Base-by-base conservation (phyloP, 2,888 invertebrate species). In the Spisula subtruncata region DNA sequence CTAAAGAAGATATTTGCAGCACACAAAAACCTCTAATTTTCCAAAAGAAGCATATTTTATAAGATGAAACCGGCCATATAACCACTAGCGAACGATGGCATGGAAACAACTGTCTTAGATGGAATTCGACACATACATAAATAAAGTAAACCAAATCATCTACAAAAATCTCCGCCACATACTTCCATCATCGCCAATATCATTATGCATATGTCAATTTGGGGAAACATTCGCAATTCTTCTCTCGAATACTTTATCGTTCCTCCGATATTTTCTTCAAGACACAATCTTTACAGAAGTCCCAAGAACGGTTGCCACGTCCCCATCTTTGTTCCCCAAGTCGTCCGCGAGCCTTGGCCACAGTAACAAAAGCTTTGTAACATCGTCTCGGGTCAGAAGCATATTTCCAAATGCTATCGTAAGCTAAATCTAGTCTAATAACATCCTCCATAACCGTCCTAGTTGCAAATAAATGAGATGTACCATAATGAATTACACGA, bases 401-500 rank as follows among this genome's bases (percentile, higher is more conserved):
- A 75, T 89, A 89, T 18, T 87, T 48, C 85, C 71, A 80, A 46
- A 89, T 71, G 51, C 66, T 71, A 10, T 86, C 54, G 35, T 75
- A 20, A 29, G 25, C 46, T 32, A 87, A 51, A 51, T 92, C 75
- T 1, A 89, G n/a, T 10, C 51, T 46, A 10, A 92, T 12, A 6
- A 25, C 82, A 14, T 92, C 92, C 41, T 89, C 89, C 46, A 90
- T 75, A 35, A 92, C 87, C 12, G 85, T 89, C 46, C 90, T 46
- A 12, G 88, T 87, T 5, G 91, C 88, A 51, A 92, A 90, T 0
- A 89, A 60, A 41, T 89, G 83, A 5, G 20, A 46, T 10, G 89
- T 32, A 16, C 92, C 92, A 75, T 92, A 92, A 82, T 92, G 90
- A 29, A 92, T 89, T 29, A 90, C 87, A n/a, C 79, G 87, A 12